A percentile compares a stretch with the other conserved stretches of the same genome.
These are phyloP conservation scores for Pachypsylla venusta DNA, from an alignment of 1,140 invertebrate species.

Conservation along the genomic window DNA sequence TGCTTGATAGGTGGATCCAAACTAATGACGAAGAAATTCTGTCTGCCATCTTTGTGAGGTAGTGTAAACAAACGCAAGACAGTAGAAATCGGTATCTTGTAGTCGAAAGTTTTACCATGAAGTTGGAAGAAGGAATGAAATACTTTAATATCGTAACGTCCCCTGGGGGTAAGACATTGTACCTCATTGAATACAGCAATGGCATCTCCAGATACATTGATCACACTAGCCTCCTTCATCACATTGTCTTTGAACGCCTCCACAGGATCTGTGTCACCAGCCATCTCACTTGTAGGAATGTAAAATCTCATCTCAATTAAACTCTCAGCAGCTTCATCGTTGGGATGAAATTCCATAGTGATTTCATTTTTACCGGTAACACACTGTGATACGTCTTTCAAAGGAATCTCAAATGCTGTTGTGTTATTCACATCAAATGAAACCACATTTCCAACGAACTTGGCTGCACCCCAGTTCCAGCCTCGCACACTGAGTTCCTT, in stretches of 20 bases:
- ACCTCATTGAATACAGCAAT: conserved; percentile 94
- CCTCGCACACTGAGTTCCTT: conserved; percentile 91
- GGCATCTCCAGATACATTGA: conserved; percentile 92
- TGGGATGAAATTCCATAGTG: conserved; percentile 95
- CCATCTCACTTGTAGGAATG: conserved; percentile 74
- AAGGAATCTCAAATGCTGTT: conserved; percentile 89
- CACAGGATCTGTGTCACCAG: conserved; percentile 75
- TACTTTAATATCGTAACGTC: conserved; percentile 99
- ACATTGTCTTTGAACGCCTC: conserved; percentile 92
- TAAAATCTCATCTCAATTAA: conserved; percentile 97
- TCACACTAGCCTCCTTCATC: conserved; percentile 92
- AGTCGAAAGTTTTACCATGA: conserved; percentile 99
- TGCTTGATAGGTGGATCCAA: conserved; percentile 99
- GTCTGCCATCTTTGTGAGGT: conserved; percentile 93
- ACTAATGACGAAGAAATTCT: conserved; percentile 98
- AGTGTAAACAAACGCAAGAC: conserved; percentile 86
- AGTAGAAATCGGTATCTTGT: conserved; percentile 96
- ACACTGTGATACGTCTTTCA: conserved; percentile 91
- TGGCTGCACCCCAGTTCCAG: conserved; percentile 97
- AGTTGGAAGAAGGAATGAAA: conserved; percentile 96
- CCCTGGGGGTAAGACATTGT: conserved; percentile 95
- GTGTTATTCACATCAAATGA: conserved; percentile 83
- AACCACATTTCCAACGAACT: conserved; percentile 81
- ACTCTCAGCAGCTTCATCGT: conserved; percentile 94
- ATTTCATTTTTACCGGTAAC: conserved; percentile 98